Percentiles rank a stretch among this genome's conserved stretches.
Evolutionary conservation across 2,113 vertebrate genomes (phyloP).

Genomic region (Carassius carassius): DNA sequence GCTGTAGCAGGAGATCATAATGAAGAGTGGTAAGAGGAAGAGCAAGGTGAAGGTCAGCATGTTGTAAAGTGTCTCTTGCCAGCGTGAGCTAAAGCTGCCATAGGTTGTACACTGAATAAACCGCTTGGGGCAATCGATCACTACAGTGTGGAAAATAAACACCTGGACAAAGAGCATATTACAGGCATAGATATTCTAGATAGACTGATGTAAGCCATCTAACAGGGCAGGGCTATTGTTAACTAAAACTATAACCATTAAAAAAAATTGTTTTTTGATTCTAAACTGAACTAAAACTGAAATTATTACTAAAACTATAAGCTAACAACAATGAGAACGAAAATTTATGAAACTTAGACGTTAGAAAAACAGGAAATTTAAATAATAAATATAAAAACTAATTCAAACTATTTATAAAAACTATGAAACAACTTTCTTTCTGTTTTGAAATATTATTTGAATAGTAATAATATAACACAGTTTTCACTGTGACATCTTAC

Average conservation of each 20-base stretch:
- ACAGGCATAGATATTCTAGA: background rate
- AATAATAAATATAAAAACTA: background rate
- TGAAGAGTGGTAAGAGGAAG: constrained; percentile 79
- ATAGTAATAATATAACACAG: background rate
- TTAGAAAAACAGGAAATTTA: background rate
- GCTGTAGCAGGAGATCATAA: constrained; percentile 83
- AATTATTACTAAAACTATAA: background rate
- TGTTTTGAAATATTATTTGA: background rate
- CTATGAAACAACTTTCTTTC: background rate
- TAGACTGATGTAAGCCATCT: background rate
- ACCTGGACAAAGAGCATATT: constrained; percentile 64
- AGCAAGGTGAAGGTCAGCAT: constrained; percentile 83
- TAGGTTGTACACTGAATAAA: constrained; percentile 83
- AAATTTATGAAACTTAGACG: too few relatives aligned
- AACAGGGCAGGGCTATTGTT: background rate
- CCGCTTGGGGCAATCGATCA: constrained; percentile 76
- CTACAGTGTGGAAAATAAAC: constrained; percentile 79
- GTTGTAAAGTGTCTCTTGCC: constrained; percentile 82
- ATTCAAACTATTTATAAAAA: background rate
- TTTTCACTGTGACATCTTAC: too few relatives aligned
- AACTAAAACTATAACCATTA: too few relatives aligned
- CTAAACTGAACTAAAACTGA: background rate
- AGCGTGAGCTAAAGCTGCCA: constrained; percentile 75
- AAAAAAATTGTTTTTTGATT: background rate
- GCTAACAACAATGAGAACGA: background rate